These are phyloP conservation scores for Ara ararauna DNA, from an alignment of 2,797 vertebrate genomes.

Conservation along the genomic window DNA sequence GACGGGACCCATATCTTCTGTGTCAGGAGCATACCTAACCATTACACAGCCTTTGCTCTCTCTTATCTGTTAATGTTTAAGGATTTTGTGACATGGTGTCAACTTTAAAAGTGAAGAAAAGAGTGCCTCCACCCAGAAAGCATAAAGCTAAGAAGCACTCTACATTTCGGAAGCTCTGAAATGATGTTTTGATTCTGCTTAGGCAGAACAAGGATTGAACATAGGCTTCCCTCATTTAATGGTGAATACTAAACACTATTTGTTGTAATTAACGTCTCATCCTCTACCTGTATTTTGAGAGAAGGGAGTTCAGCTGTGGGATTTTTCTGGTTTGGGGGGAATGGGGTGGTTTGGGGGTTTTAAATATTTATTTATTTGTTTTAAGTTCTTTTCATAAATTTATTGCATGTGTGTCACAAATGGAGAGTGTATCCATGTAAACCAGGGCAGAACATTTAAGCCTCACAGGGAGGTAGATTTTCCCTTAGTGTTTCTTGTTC, in stretches of 20 bases:
- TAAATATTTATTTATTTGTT: not conserved
- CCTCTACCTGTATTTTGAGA: not conserved
- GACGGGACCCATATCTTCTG: not conserved
- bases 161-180: not conserved
- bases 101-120: not conserved
- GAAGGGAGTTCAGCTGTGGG: not conserved
- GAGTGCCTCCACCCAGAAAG: not conserved
- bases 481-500: not conserved
- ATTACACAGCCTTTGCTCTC: constrained; percentile 3
- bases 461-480: not conserved
- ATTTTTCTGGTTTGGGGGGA: rapidly evolving
- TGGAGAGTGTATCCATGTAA: not conserved
- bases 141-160: not conserved
- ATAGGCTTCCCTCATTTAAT: not conserved
- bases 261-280: not conserved
- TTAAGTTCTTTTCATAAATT: not conserved
- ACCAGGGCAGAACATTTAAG: not conserved
- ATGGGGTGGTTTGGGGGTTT: rapidly evolving
- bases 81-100: not conserved
- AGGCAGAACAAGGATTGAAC: not conserved
- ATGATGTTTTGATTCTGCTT: not conserved
- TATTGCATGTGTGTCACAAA: not conserved
- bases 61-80: constrained; percentile 3
- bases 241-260: not conserved
- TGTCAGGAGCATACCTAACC: not conserved